A percentile compares a stretch with the other conserved stretches of the same genome.
phyloP scores from a whole-genome alignment of 2,797 vertebrate species.

The Spinus pinus region DNA sequence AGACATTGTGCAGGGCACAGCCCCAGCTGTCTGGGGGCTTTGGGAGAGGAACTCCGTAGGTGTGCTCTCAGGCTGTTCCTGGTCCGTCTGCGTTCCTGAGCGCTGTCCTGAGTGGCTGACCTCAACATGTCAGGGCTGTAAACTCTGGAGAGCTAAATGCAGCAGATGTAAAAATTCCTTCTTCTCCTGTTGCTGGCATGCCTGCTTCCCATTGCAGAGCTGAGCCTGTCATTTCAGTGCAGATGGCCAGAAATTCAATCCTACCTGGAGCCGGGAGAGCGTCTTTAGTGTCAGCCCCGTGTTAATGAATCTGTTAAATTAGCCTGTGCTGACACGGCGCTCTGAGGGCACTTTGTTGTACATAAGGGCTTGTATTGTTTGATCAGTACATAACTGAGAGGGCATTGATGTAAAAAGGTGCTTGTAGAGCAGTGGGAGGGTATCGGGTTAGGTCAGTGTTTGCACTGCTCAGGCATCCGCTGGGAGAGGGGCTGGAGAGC shows the following conservation, averaged over 20 bases:
- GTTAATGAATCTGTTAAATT: slow-evolving; percentile 76
- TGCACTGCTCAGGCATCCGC: background rate
- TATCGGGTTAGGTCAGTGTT: slow-evolving; percentile 59
- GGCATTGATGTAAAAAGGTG: slow-evolving; percentile 61
- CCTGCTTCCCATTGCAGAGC: slow-evolving; percentile 18
- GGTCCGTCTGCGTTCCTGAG: background rate
- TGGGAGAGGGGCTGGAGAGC: background rate
- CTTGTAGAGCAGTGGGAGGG: slow-evolving; percentile 35
- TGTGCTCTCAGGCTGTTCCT: slow-evolving; percentile 4
- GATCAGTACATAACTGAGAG: slow-evolving; percentile 60
- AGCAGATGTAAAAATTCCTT: slow-evolving; percentile 52
- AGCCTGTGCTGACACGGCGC: slow-evolving; percentile 66
- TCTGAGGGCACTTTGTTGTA: slow-evolving; percentile 68
- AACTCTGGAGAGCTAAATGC: slow-evolving; percentile 49
- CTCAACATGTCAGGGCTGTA: slow-evolving; percentile 36
- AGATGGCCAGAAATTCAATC: slow-evolving; percentile 70
- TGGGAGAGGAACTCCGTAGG: background rate
- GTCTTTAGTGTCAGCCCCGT: slow-evolving; percentile 62
- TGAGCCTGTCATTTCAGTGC: slow-evolving; percentile 42
- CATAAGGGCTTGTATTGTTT: slow-evolving; percentile 70
- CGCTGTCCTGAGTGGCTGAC: background rate
- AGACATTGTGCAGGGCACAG: slow-evolving; percentile 38
- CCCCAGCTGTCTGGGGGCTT: slow-evolving; percentile 13
- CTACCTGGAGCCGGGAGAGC: slow-evolving; percentile 46
- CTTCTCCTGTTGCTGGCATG: background rate